Base-by-base conservation (phyloP, 92 coral and sea anemone species). In the Umimayanthus chanpuru region DNA sequence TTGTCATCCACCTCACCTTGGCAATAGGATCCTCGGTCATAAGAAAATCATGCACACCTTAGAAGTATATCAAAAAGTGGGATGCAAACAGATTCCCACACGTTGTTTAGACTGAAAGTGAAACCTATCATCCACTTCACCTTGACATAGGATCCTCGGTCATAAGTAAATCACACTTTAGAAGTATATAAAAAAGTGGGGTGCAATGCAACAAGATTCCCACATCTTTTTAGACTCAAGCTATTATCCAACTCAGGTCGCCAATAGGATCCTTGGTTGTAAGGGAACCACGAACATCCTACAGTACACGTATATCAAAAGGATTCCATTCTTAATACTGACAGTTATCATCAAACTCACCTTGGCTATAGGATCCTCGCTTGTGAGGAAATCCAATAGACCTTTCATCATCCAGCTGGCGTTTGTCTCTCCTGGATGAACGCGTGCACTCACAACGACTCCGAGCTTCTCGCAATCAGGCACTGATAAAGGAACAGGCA, bases 361-460 rank as follows among this genome's bases (percentile, higher is more conserved):
- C 99, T 97, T 96, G 30, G 99, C 99, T 40, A 97, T 95, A 20
- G 91, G 90, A 77, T 94, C 94, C 15, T 93, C 89, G 82, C 98
- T 91, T 55, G 97, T 97, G 87, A 97, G 87, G 88, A 94, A 97
- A 91, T 97, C 99, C 85, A 97, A 72, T 85, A 97, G 90, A 25
- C 99, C 99, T 85, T 97, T 97, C 99, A 97, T 94, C 99, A 97
- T 95, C 99, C 99, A 97, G 68, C 99, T 97, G 11, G 99, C 99
- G 81, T 97, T 97, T 23, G 99, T 97, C 93, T 97, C 99, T 16
- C 99, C 99, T 15, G 99, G 99, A 85, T 97, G 99, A 50, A 97
- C 99, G 29, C 99, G 93, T 76, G 98, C 99, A 71, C 98, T 97
- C 11, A 97, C 87, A 49, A 97, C 99, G 79, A 97, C 99, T 64